phyloP scores from a whole-genome alignment of 2,113 vertebrate species.

The Leucoraja erinaceus region DNA sequence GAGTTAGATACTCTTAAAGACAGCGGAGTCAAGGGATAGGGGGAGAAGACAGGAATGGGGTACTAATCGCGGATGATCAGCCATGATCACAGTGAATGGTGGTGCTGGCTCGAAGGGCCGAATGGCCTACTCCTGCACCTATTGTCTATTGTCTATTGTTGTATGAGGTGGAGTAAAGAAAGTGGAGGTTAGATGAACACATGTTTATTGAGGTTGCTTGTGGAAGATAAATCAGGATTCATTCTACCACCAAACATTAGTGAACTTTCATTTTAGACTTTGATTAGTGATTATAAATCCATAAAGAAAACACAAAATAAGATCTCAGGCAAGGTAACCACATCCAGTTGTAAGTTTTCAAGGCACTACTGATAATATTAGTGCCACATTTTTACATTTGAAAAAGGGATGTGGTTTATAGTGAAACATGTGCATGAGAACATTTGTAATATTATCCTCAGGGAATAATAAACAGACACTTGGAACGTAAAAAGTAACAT shows the following conservation, averaged over 20 bases:
- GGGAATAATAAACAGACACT: conserved; percentile 89
- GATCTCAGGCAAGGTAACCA: background rate
- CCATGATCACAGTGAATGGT: too few relatives aligned
- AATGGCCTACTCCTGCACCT: too few relatives aligned
- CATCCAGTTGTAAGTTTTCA: background rate
- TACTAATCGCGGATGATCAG: too few relatives aligned
- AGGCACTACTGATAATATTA: conserved; percentile 12
- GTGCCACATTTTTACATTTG: conserved; percentile 27
- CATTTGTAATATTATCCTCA: conserved; percentile 74
- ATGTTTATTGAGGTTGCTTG: background rate
- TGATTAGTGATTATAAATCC: background rate
- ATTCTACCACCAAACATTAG: background rate
- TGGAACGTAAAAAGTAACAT: conserved; percentile 85
- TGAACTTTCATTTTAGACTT: background rate
- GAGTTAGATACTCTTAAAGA: too few relatives aligned
- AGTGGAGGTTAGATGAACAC: background rate
- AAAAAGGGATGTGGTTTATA: conserved; percentile 30
- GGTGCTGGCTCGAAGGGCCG: too few relatives aligned
- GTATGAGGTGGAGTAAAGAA: background rate
- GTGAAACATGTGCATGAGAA: conserved; percentile 60
- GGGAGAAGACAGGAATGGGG: too few relatives aligned
- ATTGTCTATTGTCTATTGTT: too few relatives aligned
- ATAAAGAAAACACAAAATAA: conserved; percentile 1
- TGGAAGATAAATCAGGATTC: background rate
- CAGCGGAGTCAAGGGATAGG: too few relatives aligned